These are phyloP conservation scores for Achatina immaculata DNA, from an alignment of 1,140 invertebrate genomes.

Conservation along the genomic window DNA sequence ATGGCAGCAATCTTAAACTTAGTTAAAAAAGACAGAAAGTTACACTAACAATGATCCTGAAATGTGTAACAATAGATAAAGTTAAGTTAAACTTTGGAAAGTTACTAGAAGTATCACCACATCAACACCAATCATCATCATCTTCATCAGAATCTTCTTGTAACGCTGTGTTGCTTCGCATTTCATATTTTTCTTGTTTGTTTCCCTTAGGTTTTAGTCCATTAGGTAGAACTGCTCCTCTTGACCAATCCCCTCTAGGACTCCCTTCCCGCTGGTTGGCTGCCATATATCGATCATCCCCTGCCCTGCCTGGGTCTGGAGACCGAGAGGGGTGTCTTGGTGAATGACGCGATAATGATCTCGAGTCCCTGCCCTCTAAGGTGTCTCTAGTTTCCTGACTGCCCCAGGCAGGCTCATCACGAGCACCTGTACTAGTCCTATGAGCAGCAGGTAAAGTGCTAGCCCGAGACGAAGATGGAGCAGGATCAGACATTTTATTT, in stretches of 20 bases:
- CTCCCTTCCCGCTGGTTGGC: slow-evolving; percentile 33
- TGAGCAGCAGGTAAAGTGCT: slow-evolving; percentile 44
- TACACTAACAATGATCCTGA: no score
- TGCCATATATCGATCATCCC: slow-evolving; percentile 37
- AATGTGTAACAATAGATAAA: no score
- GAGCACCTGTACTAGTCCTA: slow-evolving; percentile 43
- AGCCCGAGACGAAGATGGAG: slow-evolving; percentile 35
- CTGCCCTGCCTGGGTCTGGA: slow-evolving; percentile 36
- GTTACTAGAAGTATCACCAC: no score
- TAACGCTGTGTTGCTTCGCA: slow-evolving; percentile 63
- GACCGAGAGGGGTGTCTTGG: slow-evolving; percentile 37
- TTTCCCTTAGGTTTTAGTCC: slow-evolving; percentile 61
- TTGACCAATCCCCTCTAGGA: slow-evolving; percentile 29
- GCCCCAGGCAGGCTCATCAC: slow-evolving; percentile 38
- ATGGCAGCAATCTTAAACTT: no score
- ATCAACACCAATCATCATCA: slow-evolving; percentile 63
- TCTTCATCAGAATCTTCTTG: slow-evolving; percentile 62
- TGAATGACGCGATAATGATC: slow-evolving; percentile 11
- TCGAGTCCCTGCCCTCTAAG: slow-evolving; percentile 41
- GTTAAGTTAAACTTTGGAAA: no score
- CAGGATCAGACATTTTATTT: slow-evolving; percentile 55
- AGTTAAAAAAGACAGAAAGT: no score
- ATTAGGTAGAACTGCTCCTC: slow-evolving; percentile 56
- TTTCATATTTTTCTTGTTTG: slow-evolving; percentile 63
- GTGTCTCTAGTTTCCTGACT: slow-evolving; percentile 41